Conservation (phyloP, 2,797 vertebrate species). For the Halcyon smyrnensis region DNA sequence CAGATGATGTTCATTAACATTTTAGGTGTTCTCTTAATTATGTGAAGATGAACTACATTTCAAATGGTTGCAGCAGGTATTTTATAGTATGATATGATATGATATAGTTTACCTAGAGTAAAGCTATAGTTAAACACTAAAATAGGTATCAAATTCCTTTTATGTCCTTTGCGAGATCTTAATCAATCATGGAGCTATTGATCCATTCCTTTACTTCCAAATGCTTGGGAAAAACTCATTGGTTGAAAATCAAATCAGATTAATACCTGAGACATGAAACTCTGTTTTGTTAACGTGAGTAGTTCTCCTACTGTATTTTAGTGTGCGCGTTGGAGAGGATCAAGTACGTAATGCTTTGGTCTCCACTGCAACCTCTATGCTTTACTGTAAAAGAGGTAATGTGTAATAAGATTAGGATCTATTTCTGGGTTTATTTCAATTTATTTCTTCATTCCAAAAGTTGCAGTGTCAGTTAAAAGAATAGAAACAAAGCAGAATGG, state of each 20-base stretch:
- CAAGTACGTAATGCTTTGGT: neutral
- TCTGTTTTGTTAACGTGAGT: neutral
- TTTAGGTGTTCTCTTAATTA: neutral
- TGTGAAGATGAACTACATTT: neutral
- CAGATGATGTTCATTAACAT: neutral
- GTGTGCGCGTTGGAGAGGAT: neutral
- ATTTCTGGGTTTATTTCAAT: neutral
- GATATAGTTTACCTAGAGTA: neutral
- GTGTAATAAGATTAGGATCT: neutral
- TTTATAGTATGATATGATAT: neutral
- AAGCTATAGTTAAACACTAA: neutral
- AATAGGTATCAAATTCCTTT: neutral
- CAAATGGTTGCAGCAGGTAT: neutral
- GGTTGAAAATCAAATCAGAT: neutral
- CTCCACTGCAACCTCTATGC: neutral
- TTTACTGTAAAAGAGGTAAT: neutral
- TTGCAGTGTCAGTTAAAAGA: neutral
- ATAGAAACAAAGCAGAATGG: neutral
- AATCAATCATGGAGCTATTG: neutral
- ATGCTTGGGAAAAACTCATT: neutral
- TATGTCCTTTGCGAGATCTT: neutral
- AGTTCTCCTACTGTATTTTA: neutral
- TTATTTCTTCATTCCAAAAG: neutral
- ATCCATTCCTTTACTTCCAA: neutral
- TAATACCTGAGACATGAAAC: neutral